Evolutionary conservation across 2,797 vertebrate genomes (phyloP).

Genomic region (Dallia pectoralis): DNA sequence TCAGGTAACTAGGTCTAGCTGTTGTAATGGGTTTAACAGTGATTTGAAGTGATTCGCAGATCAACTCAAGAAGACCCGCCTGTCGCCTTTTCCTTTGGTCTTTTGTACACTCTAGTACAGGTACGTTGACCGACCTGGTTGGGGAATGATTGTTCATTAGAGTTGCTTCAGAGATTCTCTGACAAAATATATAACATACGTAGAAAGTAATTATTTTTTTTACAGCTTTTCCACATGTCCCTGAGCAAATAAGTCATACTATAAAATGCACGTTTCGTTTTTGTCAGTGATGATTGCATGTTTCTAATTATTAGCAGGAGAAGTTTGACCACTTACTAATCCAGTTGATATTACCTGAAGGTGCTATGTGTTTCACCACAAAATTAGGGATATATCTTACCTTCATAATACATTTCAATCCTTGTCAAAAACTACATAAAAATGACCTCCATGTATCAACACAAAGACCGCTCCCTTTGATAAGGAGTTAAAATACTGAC

Average conservation of each 20-base stretch:
- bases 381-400: neutral
- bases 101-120: slow-evolving; percentile 8
- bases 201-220: too few relatives aligned
- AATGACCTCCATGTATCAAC: neutral
- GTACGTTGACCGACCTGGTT: neutral
- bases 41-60: slow-evolving; percentile 59
- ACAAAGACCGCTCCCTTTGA: neutral
- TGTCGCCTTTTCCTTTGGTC: slow-evolving; percentile 18
- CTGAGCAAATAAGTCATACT: too few relatives aligned
- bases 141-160: neutral
- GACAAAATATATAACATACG: too few relatives aligned
- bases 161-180: neutral
- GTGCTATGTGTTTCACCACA: neutral
- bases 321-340: neutral
- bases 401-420: neutral
- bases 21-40: slow-evolving; percentile 74
- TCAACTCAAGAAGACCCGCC: slow-evolving; percentile 20
- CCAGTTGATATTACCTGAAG: neutral
- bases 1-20: slow-evolving; percentile 71
- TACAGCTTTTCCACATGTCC: too few relatives aligned
- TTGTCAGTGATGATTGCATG: neutral
- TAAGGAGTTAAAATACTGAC: neutral
- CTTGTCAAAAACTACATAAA: neutral
- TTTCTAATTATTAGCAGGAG: neutral
- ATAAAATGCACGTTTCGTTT: too few relatives aligned